A percentile compares a stretch with the other conserved stretches of the same genome.
phyloP scores from a whole-genome alignment of 2,888 invertebrate species.

The Eilema sororculum region DNA sequence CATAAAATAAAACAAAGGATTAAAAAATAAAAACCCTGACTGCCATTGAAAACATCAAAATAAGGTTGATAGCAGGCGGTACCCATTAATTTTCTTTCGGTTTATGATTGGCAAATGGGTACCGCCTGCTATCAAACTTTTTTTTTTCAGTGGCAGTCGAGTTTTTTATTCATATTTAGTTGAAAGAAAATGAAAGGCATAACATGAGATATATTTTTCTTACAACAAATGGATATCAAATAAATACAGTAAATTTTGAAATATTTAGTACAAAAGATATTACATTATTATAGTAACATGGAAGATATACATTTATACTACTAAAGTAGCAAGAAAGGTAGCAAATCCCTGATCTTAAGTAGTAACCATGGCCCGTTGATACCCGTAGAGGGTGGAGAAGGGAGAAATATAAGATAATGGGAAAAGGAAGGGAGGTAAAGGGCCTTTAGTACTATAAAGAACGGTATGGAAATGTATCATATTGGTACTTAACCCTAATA shows the following conservation, averaged over 20 bases:
- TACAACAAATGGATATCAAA: constrained; percentile 25
- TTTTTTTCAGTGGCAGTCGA: no score
- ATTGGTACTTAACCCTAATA: background rate
- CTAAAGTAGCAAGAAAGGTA: constrained; percentile 11
- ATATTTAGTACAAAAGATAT: constrained; percentile 43
- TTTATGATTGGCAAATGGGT: no score
- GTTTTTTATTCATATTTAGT: background rate
- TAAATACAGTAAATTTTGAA: constrained; percentile 38
- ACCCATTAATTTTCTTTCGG: no score
- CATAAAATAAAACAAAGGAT: no score
- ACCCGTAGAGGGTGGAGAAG: background rate
- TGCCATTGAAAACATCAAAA: no score
- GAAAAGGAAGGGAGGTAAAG: background rate
- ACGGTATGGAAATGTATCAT: background rate
- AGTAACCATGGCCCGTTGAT: background rate
- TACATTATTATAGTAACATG: constrained; percentile 31
- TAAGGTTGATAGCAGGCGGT: no score
- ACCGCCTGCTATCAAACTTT: no score
- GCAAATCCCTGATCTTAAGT: background rate
- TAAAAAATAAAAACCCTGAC: no score
- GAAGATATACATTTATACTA: constrained; percentile 36
- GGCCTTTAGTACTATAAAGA: background rate
- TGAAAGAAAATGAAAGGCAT: background rate
- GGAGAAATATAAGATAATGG: background rate
- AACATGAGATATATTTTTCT: constrained; percentile 14